These are phyloP conservation scores for Drosophila bocki DNA, from an alignment of 1,140 invertebrate genomes.

Conservation along the genomic window DNA sequence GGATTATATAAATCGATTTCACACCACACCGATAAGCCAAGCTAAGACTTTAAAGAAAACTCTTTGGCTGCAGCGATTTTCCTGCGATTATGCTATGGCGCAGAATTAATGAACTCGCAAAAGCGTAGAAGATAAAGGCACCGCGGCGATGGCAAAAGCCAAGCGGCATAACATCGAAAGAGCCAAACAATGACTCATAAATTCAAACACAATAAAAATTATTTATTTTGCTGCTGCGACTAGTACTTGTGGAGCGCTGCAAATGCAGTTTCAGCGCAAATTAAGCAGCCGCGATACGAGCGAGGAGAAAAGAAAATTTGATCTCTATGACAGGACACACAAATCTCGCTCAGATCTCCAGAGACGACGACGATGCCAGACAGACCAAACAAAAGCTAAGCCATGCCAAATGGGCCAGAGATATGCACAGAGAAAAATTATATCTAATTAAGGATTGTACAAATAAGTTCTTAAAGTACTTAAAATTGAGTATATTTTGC, in stretches of 20 bases:
- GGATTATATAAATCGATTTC: background rate
- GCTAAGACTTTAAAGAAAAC: slow-evolving; percentile 13
- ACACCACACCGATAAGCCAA: slow-evolving; percentile 12
- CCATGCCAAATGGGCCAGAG: slow-evolving; percentile 18
- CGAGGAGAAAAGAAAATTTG: slow-evolving; percentile 55
- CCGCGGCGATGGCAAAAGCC: slow-evolving; percentile 5
- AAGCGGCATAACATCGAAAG: slow-evolving; percentile 25
- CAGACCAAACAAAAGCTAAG: slow-evolving; percentile 37
- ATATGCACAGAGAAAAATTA: background rate
- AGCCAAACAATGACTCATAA: slow-evolving; percentile 67
- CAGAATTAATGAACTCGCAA: slow-evolving; percentile 65
- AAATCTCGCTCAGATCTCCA: slow-evolving; percentile 66
- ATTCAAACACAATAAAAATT: slow-evolving; percentile 63
- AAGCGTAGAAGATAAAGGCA: slow-evolving; percentile 35
- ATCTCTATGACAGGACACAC: slow-evolving; percentile 74
- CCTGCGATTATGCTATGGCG: slow-evolving; percentile 44
- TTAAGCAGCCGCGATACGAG: slow-evolving; percentile 34
- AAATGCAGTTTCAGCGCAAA: slow-evolving; percentile 47
- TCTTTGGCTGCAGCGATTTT: slow-evolving; percentile 19
- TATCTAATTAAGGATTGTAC: too few relatives aligned
- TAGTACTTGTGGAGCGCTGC: slow-evolving; percentile 39
- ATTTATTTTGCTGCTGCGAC: slow-evolving; percentile 49
- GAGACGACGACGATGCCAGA: slow-evolving; percentile 46
- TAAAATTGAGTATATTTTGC: background rate
- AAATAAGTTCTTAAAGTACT: background rate